These are phyloP conservation scores for Siphlonurus alternatus DNA, from an alignment of 2,888 invertebrate species.

Conservation along the genomic window DNA sequence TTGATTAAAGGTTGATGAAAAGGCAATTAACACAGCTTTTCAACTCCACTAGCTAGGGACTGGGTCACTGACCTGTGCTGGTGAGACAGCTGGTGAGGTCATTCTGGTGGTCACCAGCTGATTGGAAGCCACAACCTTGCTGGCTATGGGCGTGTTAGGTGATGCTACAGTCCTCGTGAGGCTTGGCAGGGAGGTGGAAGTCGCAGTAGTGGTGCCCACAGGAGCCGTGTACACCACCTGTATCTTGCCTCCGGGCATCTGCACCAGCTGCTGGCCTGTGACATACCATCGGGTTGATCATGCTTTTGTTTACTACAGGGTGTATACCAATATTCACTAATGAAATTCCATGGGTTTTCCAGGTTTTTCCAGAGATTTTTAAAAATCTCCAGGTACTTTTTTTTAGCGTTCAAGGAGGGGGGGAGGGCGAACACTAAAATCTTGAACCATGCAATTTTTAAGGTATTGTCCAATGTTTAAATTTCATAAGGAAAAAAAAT, in stretches of 20 bases:
- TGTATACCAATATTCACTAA: too few relatives aligned
- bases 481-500: too few relatives aligned
- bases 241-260: constrained; percentile 84
- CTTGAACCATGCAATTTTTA: too few relatives aligned
- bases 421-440: too few relatives aligned
- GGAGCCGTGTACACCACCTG: constrained; percentile 28
- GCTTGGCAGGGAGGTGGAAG: constrained; percentile 11
- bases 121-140: neutral
- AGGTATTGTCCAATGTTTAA: too few relatives aligned
- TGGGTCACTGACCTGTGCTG: neutral
- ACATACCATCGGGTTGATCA: constrained; percentile 18
- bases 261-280: constrained; percentile 65
- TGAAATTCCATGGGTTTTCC: neutral
- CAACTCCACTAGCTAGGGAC: too few relatives aligned
- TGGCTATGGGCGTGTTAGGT: constrained; percentile 14
- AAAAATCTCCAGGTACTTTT: neutral
- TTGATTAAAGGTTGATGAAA: too few relatives aligned
- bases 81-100: neutral
- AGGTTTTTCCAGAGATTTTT: neutral
- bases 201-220: constrained; percentile 15
- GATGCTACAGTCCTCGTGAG: constrained; percentile 10
- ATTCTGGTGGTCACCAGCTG: neutral
- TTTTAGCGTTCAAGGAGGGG: too few relatives aligned
- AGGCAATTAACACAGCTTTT: too few relatives aligned
- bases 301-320: neutral